Evolutionary conservation across 35 echinoderm and acorn worm genomes (phyloP).

Genomic region (Apostichopus parvimensis): DNA sequence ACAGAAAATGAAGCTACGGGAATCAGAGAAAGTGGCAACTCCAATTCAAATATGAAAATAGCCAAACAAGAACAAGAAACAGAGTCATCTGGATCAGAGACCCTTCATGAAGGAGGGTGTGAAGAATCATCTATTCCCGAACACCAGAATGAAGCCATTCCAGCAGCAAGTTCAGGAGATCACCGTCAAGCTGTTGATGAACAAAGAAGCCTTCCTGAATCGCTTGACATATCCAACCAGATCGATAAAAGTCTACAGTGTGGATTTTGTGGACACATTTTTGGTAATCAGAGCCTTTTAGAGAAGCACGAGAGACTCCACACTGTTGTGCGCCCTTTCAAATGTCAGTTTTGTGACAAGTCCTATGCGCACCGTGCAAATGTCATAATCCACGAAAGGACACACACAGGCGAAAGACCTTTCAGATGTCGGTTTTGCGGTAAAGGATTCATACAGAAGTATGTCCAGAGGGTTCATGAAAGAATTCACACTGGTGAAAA

Average conservation of each 20-base stretch:
- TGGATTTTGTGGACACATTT: not conserved
- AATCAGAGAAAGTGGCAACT: not conserved
- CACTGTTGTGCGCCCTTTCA: constrained; percentile 78
- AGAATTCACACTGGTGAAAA: constrained; percentile 58
- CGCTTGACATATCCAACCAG: not conserved
- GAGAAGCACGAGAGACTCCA: constrained; percentile 71
- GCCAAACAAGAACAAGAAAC: not conserved
- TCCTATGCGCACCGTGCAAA: constrained; percentile 1
- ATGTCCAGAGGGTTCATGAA: constrained; percentile 24
- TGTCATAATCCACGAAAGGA: constrained; percentile 31
- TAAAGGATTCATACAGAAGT: not conserved
- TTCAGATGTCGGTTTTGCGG: constrained; percentile 37
- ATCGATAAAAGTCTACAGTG: not conserved
- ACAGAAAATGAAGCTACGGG: not conserved
- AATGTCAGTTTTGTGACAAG: constrained; percentile 48
- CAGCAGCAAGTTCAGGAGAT: not conserved
- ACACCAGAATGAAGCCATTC: not conserved
- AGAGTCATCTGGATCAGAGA: not conserved
- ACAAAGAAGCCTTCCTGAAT: not conserved
- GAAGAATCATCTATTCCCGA: not conserved
- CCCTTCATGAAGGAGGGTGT: not conserved
- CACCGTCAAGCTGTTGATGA: not conserved
- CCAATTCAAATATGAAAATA: not conserved
- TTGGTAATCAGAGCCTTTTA: not conserved
- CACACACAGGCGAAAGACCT: constrained; percentile 49